Evolutionary conservation across 2,888 invertebrate species (phyloP).

Genomic region (Heliconius sara): DNA sequence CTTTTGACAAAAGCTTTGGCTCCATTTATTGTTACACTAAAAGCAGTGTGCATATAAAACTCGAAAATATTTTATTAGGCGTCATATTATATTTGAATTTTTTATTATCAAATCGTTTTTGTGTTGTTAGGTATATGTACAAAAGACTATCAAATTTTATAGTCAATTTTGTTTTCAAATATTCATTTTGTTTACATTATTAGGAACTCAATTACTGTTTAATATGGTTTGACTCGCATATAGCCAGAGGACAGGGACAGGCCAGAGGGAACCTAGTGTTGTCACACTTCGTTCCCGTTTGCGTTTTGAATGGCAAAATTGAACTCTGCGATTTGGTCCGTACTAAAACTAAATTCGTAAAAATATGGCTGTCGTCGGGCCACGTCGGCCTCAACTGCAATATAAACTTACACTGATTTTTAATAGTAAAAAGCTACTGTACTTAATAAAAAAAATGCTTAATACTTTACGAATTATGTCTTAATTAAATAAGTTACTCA

Average conservation of each 20-base stretch:
- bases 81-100: not conserved
- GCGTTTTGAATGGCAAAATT: too few species aligned
- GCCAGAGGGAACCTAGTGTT: too few species aligned
- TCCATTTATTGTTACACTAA: conserved; percentile 4
- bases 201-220: not conserved
- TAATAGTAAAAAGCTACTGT: too few species aligned
- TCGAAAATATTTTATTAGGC: not conserved
- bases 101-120: not conserved
- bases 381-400: too few species aligned
- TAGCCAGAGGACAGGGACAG: too few species aligned
- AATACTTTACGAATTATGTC: not conserved
- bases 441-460: not conserved
- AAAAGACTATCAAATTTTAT: not conserved
- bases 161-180: not conserved
- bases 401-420: too few species aligned
- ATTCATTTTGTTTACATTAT: not conserved
- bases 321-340: too few species aligned
- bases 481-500: conserved; percentile 15
- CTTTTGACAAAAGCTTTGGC: not conserved
- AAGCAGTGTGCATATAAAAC: conserved; percentile 3
- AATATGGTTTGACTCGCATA: too few species aligned
- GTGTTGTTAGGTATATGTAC: not conserved
- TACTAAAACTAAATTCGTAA: too few species aligned
- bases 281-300: too few species aligned
- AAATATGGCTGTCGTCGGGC: too few species aligned